Evolutionary conservation across 2,797 vertebrate genomes (phyloP).

Genomic region (Mormyrops boulengeri): DNA sequence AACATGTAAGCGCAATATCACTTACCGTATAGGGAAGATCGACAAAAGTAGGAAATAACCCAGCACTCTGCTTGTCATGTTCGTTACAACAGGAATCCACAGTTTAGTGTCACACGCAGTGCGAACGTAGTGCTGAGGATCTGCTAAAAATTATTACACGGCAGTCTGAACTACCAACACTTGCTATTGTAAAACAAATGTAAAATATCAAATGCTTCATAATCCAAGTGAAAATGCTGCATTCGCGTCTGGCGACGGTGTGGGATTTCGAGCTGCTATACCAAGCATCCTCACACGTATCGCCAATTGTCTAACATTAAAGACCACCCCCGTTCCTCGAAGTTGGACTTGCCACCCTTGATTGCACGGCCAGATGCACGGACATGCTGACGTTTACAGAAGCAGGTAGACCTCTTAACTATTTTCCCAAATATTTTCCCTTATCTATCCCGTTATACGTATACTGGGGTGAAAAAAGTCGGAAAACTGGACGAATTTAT

Average conservation of each 20-base stretch:
- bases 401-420: slow-evolving; percentile 35
- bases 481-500: not conserved
- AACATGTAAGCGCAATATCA: slow-evolving; percentile 29
- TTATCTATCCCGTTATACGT: not conserved
- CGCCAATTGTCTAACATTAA: slow-evolving; percentile 29
- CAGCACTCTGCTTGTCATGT: slow-evolving; percentile 72
- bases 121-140: slow-evolving; percentile 27
- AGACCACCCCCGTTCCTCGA: slow-evolving; percentile 42
- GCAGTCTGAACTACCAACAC: slow-evolving; percentile 23
- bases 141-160: slow-evolving; percentile 25
- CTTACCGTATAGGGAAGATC: slow-evolving; percentile 78
- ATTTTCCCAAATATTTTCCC: not conserved
- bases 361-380: slow-evolving; percentile 32
- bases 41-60: slow-evolving; percentile 69
- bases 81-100: slow-evolving; percentile 48
- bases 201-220: slow-evolving; percentile 40
- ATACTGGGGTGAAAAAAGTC: not conserved
- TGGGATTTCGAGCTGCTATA: slow-evolving; percentile 27
- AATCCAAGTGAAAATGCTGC: slow-evolving; percentile 45
- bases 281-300: slow-evolving; percentile 12
- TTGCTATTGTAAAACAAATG: slow-evolving; percentile 23
- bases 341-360: slow-evolving; percentile 39
- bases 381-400: slow-evolving; percentile 33
- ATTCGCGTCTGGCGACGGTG: slow-evolving; percentile 41
- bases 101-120: slow-evolving; percentile 31